Evolutionary conservation across 2,113 vertebrate genomes (phyloP).

Genomic region (Alligator sinensis): DNA sequence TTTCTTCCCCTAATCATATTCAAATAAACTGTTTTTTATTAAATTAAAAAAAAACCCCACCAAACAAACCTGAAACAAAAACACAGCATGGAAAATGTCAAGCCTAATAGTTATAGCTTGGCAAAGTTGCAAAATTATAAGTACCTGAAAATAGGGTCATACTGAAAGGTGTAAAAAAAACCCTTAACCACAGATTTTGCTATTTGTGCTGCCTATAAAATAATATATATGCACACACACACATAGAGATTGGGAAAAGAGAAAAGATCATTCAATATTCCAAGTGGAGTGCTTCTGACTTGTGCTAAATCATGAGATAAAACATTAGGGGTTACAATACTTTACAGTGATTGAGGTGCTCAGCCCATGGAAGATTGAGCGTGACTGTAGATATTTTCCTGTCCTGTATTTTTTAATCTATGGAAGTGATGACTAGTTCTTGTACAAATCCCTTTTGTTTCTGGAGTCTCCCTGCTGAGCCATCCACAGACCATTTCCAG

Average conservation of each 20-base stretch:
- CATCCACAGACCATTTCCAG: too few relatives aligned
- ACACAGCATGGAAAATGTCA: not conserved
- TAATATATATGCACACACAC: not conserved
- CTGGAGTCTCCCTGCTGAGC: fast-evolving
- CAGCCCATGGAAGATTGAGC: fast-evolving
- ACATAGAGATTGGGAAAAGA: not conserved
- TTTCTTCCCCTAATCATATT: not conserved
- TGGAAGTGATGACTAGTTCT: fast-evolving
- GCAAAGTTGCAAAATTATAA: not conserved
- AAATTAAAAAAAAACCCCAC: not conserved
- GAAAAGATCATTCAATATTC: not conserved
- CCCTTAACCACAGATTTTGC: not conserved
- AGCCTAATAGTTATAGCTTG: not conserved
- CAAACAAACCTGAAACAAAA: not conserved
- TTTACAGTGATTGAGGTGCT: not conserved
- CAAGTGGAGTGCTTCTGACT: not conserved
- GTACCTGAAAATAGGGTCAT: not conserved
- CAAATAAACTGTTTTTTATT: not conserved
- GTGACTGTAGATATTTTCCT: not conserved
- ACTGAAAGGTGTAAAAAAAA: not conserved
- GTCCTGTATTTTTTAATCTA: not conserved
- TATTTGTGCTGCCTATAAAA: not conserved
- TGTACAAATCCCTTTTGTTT: fast-evolving
- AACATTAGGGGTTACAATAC: fast-evolving
- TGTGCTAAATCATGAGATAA: not conserved